These are phyloP conservation scores for Hoplias malabaricus DNA, from an alignment of 2,113 vertebrate genomes.

Conservation along the genomic window DNA sequence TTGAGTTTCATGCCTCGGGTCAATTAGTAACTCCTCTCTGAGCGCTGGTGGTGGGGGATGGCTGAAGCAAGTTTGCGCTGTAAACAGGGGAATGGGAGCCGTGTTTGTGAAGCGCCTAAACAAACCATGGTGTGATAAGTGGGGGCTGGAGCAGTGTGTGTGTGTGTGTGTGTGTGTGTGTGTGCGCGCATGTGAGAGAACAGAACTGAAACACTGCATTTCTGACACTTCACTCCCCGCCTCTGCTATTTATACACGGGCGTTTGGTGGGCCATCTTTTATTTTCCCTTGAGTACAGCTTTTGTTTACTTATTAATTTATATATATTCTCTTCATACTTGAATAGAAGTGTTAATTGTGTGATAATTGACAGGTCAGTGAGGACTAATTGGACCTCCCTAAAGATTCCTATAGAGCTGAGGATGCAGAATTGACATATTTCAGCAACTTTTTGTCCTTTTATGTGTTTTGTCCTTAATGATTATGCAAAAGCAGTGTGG, in stretches of 20 bases:
- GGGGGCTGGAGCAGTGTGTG: not conserved
- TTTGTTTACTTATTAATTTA: slow-evolving; percentile 27
- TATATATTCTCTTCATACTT: slow-evolving; percentile 4
- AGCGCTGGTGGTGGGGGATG: not conserved
- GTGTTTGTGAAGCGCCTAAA: not conserved
- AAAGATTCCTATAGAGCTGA: not conserved
- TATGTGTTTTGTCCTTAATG: not conserved
- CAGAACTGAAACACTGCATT: not conserved
- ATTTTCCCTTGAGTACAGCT: slow-evolving; percentile 8
- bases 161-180: not conserved
- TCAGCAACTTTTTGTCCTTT: not conserved
- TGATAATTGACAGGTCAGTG: slow-evolving; percentile 43
- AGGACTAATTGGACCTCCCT: slow-evolving; percentile 33
- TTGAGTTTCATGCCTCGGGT: not conserved
- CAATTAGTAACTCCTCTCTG: slow-evolving; percentile 9
- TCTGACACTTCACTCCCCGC: not conserved
- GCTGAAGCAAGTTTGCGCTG: not conserved
- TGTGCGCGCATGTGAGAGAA: not conserved
- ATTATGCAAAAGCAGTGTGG: too few relatives aligned
- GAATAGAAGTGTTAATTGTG: slow-evolving; percentile 38
- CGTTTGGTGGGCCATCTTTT: not conserved
- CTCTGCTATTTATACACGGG: not conserved
- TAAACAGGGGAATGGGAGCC: not conserved
- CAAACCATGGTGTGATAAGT: not conserved
- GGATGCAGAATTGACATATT: not conserved